These are phyloP conservation scores for Microtus richardsoni DNA, from an alignment of 2,113 vertebrate genomes.

Conservation along the genomic window DNA sequence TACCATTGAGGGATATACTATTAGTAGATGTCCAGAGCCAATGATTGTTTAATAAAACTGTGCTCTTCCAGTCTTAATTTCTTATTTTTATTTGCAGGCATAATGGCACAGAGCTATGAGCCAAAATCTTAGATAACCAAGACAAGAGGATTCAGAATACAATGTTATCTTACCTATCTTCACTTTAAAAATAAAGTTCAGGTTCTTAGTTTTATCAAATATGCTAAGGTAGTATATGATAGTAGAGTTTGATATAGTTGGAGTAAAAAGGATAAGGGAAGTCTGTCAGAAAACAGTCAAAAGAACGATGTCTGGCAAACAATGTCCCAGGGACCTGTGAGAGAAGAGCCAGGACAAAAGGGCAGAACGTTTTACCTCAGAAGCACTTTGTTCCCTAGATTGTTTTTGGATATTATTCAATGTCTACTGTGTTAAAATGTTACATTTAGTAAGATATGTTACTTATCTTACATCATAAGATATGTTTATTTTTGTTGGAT, in stretches of 20 bases:
- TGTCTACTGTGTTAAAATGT: too few species aligned
- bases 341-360: too few species aligned
- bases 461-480: too few species aligned
- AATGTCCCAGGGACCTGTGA: too few species aligned
- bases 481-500: too few species aligned
- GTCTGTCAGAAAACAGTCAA: background rate
- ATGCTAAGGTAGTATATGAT: background rate
- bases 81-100: background rate
- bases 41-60: background rate
- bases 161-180: too few species aligned
- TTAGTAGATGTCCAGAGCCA: background rate
- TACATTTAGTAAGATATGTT: too few species aligned
- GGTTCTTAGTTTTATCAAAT: background rate
- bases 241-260: background rate
- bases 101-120: background rate
- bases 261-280: background rate
- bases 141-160: background rate
- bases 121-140: too few species aligned
- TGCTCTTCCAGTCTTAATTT: background rate
- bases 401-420: too few species aligned
- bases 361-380: too few species aligned
- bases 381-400: too few species aligned
- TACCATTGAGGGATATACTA: background rate
- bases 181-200: background rate
- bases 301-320: too few species aligned